Evolutionary conservation across 2,113 vertebrate genomes (phyloP), one percentile per base, ranked within the genome.

Genomic region (Mesoclemmys tuberculata): DNA sequence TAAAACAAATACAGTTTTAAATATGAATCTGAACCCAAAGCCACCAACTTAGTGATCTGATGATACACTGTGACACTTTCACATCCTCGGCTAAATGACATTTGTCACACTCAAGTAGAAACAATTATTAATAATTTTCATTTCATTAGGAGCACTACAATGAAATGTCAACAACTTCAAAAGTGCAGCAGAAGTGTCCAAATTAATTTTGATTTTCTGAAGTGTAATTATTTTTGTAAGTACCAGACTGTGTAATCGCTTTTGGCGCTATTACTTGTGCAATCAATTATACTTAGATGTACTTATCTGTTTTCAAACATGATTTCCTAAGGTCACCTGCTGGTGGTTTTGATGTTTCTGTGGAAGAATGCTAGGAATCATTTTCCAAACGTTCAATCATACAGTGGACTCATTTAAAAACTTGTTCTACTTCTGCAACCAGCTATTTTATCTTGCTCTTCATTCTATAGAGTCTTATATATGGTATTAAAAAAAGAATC

Each of bases 171-270:
- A 98, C 97, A 98, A 97, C 97, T 97, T 97, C 93, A 89, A 98
- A 98, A 98, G 98, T 98, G 94, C 95, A 94, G 95, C 96, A 97
- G 95, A 96, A 98, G 98, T 97, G 97, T 98, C 98, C 98, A 98
- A 98, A 98, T 98, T 98, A 98, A 98, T 98, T 98, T 98, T 98
- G 98, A 98, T 98, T 98, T 98, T 98, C 98, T 98, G 97, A 97
- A 98, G 98, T 98, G 94, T 97, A 98, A 98, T 98, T 98, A 98
- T 98, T 98, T 98, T 96, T 97, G 91, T 95, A 98, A 98, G 98
- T 98, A 95, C 95, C 93, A 97, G 97, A 95, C 98, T 97, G 95
- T 98, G 98, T 98, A 98, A 98, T 98, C 98, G 98, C 97, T 97
- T 97, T 95, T 91, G 96, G 96, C 5, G 49, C 96, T 96, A 90